Evolutionary conservation across 2,113 vertebrate species (phyloP).

Genomic region (Herpetotheres cachinnans): DNA sequence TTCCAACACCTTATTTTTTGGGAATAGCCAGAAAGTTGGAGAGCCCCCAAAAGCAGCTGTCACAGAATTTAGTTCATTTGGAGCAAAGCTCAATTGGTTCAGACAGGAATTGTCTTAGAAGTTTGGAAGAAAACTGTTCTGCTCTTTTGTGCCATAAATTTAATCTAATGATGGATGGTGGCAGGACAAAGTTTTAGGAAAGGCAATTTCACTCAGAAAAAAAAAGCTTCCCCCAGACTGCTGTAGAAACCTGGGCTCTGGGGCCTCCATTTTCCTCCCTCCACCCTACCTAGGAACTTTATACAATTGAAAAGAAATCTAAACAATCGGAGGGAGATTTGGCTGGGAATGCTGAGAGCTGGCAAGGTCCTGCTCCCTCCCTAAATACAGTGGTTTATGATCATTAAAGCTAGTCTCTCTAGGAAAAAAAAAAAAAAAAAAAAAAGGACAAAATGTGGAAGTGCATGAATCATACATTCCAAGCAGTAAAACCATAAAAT

Average conservation of each 20-base stretch:
- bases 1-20: background rate
- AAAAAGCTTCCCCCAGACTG: accelerated
- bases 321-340: background rate
- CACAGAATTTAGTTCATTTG: background rate
- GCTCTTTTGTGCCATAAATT: background rate
- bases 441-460: slow-evolving; percentile 29
- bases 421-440: background rate
- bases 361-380: background rate
- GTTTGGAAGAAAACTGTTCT: background rate
- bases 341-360: background rate
- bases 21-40: background rate
- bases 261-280: background rate
- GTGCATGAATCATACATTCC: slow-evolving; percentile 45
- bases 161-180: background rate
- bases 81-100: background rate
- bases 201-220: background rate
- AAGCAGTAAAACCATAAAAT: slow-evolving; percentile 45
- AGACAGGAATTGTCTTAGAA: background rate
- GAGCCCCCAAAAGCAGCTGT: background rate
- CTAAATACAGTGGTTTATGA: background rate
- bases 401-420: slow-evolving; percentile 5
- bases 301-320: background rate
- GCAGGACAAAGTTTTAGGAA: background rate
- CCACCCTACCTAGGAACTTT: background rate
- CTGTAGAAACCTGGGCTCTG: background rate